These are phyloP conservation scores for Latheticus oryzae DNA, from an alignment of 2,888 invertebrate genomes.

Conservation along the genomic window DNA sequence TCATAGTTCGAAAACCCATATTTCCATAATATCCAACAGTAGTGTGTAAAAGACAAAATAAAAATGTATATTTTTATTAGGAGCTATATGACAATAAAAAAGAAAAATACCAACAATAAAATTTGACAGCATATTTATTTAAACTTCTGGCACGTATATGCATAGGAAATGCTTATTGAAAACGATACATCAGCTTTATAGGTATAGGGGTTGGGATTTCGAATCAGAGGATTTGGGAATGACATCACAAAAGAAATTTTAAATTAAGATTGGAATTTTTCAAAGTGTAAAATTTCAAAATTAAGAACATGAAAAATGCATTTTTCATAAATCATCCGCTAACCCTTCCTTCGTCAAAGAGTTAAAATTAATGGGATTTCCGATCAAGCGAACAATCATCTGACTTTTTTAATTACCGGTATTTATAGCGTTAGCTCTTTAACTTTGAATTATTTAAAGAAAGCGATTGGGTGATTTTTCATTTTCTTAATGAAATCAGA, in stretches of 20 bases:
- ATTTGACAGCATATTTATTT: constrained; percentile 59
- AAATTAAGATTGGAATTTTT: too few species aligned
- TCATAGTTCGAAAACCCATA: constrained; percentile 41
- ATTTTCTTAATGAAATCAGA: constrained; percentile 60
- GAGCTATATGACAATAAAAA: constrained; percentile 55
- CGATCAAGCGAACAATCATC: constrained; percentile 59
- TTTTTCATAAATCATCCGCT: not conserved
- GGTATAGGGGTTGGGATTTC: constrained; percentile 44
- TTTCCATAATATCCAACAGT: constrained; percentile 41
- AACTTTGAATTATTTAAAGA: constrained; percentile 58
- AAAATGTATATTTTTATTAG: constrained; percentile 46
- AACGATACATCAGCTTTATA: constrained; percentile 58
- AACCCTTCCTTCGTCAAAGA: constrained; percentile 37
- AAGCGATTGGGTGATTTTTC: constrained; percentile 57
- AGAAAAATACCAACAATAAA: constrained; percentile 60
- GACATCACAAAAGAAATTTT: too few species aligned
- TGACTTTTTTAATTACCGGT: constrained; percentile 62
- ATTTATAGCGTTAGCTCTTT: constrained; percentile 54
- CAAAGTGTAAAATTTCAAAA: too few species aligned
- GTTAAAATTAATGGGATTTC: constrained; percentile 60
- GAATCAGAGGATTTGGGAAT: constrained; percentile 34
- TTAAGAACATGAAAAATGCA: constrained; percentile 2
- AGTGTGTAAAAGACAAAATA: constrained; percentile 46
- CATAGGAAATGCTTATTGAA: constrained; percentile 59
- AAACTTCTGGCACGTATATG: constrained; percentile 53